Evolutionary conservation across 2,113 vertebrate species (phyloP), one percentile per base, ranked within the genome.

Genomic region (Tragulus kanchil): DNA sequence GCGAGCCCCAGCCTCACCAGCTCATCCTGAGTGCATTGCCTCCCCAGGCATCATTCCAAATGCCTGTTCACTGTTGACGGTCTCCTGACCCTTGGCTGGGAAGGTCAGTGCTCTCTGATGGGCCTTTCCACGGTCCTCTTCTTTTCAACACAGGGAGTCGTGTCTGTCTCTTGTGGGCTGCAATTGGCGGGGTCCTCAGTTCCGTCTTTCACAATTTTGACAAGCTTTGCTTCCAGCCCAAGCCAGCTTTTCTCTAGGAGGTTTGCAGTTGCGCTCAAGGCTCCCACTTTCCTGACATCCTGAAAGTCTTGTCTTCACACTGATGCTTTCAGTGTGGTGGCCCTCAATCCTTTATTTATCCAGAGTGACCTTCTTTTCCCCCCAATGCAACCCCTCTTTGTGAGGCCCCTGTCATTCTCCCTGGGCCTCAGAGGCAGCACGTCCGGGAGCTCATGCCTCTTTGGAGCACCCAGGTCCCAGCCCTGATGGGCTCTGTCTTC

Each of bases 401-500:
- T 90, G 52, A 75, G 28, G 45, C 36, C 12, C 48, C 8, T 61
- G 89, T 85, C 69, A 2, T 54, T 45, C 25, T 67, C 42, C 15
- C 19, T 4, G 73, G 7, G 9, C 28, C 42, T 73, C 16, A 12
- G 17, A 19, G 61, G 4, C 21, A 54, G 48, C n/a, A 15, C 50
- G 42, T 62, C 7, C 0, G 48, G 89, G 83, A 14, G 31, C 78
- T 59, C 85, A 7, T 25, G 7, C 5, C 2, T 77, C 36, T 28
- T 26, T 19, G 19, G 5, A 4, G 3, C 0, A 1, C 3, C 42
- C 10, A n/a, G 11, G 73, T 1, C 5, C 21, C 21, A 87, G 21
- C 36, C 50, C n/a, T 3, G 2, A 6, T 52, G 62, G 73, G 2
- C 45, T 69, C 54, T 65, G 16, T 52, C 52, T 81, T n/a, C 56